Conservation (phyloP, 1,140 invertebrate genomes). For the Holcopasites calliopsidis region DNA sequence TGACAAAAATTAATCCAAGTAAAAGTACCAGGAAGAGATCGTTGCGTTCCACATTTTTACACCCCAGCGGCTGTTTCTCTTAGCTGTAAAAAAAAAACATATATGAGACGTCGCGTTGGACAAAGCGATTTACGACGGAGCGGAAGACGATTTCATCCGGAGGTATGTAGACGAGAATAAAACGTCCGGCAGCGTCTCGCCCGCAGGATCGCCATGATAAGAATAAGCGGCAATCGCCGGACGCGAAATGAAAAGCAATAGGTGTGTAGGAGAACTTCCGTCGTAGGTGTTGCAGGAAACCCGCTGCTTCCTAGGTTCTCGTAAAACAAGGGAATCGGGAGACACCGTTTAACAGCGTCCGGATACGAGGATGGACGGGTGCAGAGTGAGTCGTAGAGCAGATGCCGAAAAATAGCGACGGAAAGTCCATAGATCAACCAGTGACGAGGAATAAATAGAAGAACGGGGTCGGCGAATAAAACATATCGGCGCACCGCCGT, state of each 20-base stretch:
- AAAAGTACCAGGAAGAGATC: neutral
- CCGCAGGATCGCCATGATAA: constrained; percentile 27
- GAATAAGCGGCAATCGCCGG: constrained; percentile 28
- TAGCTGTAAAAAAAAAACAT: neutral
- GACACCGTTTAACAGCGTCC: neutral
- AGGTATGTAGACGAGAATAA: neutral
- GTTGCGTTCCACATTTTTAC: neutral
- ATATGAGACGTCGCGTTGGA: neutral
- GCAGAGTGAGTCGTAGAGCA: neutral
- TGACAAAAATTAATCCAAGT: accelerated
- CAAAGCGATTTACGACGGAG: constrained; percentile 27
- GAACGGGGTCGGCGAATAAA: constrained; percentile 14
- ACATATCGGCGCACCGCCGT: constrained; percentile 34
- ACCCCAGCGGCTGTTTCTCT: neutral
- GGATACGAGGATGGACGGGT: neutral
- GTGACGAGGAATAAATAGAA: constrained; percentile 26
- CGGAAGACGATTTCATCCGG: neutral
- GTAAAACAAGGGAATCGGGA: too few relatives aligned
- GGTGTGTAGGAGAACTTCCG: neutral
- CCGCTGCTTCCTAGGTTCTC: neutral
- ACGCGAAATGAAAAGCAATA: neutral
- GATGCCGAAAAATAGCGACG: constrained; percentile 7
- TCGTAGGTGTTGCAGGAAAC: too few relatives aligned
- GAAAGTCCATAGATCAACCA: constrained; percentile 36
- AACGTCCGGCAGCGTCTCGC: neutral